Evolutionary conservation across 2,888 invertebrate genomes (phyloP).

Genomic region (Teleogryllus oceanicus): DNA sequence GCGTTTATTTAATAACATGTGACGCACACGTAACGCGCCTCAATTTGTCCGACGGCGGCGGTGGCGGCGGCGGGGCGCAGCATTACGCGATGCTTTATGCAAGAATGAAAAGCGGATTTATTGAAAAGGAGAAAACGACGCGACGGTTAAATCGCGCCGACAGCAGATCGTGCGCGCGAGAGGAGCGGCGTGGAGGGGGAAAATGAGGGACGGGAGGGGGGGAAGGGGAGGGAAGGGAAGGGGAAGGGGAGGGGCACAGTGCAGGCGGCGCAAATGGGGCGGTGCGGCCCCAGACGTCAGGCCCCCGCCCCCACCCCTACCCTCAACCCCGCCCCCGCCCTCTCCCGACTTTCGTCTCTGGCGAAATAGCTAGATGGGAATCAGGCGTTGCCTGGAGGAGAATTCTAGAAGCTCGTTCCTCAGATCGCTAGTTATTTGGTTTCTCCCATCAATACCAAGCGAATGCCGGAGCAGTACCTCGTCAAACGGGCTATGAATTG

Average conservation of each 20-base stretch:
- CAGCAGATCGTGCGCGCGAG: not conserved
- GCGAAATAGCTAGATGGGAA: too few relatives aligned
- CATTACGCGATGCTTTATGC: not conserved
- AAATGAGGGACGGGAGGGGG: not conserved
- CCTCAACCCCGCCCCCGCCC: not conserved
- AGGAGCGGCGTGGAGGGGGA: not conserved
- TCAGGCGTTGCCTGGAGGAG: too few relatives aligned
- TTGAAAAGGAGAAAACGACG: constrained; percentile 5
- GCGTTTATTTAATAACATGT: constrained; percentile 18
- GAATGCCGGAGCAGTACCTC: too few relatives aligned
- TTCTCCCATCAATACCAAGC: too few relatives aligned
- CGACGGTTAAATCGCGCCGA: not conserved
- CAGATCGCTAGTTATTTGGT: too few relatives aligned
- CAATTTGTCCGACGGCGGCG: not conserved
- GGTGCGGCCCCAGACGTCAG: not conserved
- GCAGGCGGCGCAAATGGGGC: not conserved
- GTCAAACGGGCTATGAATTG: too few relatives aligned
- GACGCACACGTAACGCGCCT: not conserved
- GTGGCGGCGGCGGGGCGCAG: not conserved
- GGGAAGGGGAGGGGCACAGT: not conserved
- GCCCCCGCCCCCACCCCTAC: not conserved
- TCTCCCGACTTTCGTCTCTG: not conserved
- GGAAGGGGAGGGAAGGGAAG: not conserved
- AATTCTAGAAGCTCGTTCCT: too few relatives aligned
- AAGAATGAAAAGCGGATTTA: constrained; percentile 9